Base-by-base conservation (phyloP, 2,797 vertebrate species). In the Balearica regulorum region DNA sequence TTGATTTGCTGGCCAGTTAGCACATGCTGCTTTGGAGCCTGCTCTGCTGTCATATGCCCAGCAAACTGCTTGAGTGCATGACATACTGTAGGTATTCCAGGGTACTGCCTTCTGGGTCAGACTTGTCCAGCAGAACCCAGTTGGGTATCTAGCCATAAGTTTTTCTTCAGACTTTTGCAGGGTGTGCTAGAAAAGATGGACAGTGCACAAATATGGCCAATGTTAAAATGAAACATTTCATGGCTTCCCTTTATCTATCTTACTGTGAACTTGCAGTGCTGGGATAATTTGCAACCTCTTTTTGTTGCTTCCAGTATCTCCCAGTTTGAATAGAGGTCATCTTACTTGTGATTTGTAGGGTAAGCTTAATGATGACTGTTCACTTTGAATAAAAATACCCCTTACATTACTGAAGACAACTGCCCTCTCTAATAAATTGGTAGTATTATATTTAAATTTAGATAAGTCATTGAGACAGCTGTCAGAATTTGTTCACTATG, bases 141-240 rank as follows among this genome's bases (percentile, higher is more conserved):
- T 2, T 31, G 21, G n/a, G 3, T 49, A 9, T 53, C 10, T 25
- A 2, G 39, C 39, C 7, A 0, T 43, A 69, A 65, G 13, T 37
- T 75, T 68, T 84, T 77, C 33, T 82, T 87, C 24, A 53, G 7
- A 4, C 15, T 79, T 94, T 29, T 20, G 26, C 16, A 41, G 17
- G 11, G 78, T 83, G 26, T 70, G 25, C 35, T 80, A 31, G 49
- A 62, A 61, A 79, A 29, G 22, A 20, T 64, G 29, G 68, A n/a
- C 22, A 66, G 31, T 44, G 15, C 48, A 51, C 16, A 58, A 51
- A 51, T 60, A 62, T 8, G 7, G 13, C 16, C 35, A 9, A 10
- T 20, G 4, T 70, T 79, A 61, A 65, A n/a, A 13, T 44, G 41
- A 68, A 85, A 43, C 19, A 20, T 78, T 84, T 57, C 6, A 20